Evolutionary conservation across 92 coral and sea anemone species (phyloP), one percentile per base, ranked within the genome.

Genomic region (Siderastrea siderea): DNA sequence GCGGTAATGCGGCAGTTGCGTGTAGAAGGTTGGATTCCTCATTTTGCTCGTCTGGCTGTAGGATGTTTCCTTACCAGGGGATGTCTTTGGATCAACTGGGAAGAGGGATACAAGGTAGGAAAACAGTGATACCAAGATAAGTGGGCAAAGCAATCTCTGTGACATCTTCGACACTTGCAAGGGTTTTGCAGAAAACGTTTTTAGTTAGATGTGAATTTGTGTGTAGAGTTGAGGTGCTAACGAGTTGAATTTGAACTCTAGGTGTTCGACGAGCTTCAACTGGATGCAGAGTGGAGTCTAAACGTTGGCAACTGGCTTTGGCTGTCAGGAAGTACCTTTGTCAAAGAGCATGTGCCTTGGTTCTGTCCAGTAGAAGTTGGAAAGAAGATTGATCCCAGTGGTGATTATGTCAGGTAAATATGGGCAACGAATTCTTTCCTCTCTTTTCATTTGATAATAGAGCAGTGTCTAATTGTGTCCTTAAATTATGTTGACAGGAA

Each of bases 41-140:
- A 90, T 82, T 53, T 90, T 12, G 98, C 91, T 44, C 93, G 98
- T 38, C 92, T 93, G 82, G 96, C 96, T n/a, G 92, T 95, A 11
- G 96, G 94, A 38, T 93, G 94, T 65, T 95, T 95, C 54, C 84
- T 95, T 86, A 95, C 98, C n/a, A 86, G 95, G 69, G 98, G 98
- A 46, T 95, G 96, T 87, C 93, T 95, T 68, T 95, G 98, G 98
- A 74, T 93, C 84, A 95, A 89, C 91, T 95, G 98, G 98, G 96
- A 95, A 78, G 98, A 95, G 80, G 98, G 98, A 45, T 87, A 68
- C 59, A 95, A 95, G 92, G 98, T 94, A 82, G 0, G 66, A 14
- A 58, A 50, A 8, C 14, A 57, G 0, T 7, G 38, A 4, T 6
- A 61, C 1, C 26, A 61, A 61, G 9, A 3, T 19, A 13, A 61